Evolutionary conservation across 2,113 vertebrate species (phyloP).

Genomic region (pig (Sus scrofa)): DNA sequence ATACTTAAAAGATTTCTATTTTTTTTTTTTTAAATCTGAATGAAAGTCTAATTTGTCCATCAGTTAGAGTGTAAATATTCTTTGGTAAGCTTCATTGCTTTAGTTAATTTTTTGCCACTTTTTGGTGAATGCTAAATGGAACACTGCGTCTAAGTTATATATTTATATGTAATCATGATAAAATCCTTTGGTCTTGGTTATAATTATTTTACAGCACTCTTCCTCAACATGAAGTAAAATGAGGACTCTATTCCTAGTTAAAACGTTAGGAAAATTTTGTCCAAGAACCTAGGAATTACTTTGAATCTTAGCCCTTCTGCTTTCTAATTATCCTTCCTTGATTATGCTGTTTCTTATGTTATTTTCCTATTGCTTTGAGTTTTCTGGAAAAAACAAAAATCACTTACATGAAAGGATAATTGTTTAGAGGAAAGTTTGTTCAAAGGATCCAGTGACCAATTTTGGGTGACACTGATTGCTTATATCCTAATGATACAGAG

Average conservation of each 20-base stretch:
- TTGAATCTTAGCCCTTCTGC: background rate
- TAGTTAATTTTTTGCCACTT: conserved; percentile 32
- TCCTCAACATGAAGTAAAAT: background rate
- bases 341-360: conserved; percentile 4
- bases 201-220: conserved; percentile 17
- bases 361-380: conserved; percentile 38
- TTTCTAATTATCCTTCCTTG: conserved; percentile 47
- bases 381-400: conserved; percentile 47
- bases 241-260: conserved; percentile 41
- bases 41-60: conserved; percentile 1
- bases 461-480: background rate
- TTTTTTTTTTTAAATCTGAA: background rate
- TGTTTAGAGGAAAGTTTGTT: background rate
- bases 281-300: conserved; percentile 56
- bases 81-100: background rate
- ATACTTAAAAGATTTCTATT: background rate
- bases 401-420: background rate
- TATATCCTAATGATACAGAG: background rate
- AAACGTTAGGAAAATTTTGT: conserved; percentile 1
- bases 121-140: conserved; percentile 7
- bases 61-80: background rate
- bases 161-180: conserved; percentile 41
- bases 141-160: conserved; percentile 12
- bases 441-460: background rate
- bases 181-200: background rate